A percentile compares a stretch with the other conserved stretches of the same genome.
Evolutionary conservation across 2,888 invertebrate species (phyloP).

Genomic region (Macrostomum cliftonense): DNA sequence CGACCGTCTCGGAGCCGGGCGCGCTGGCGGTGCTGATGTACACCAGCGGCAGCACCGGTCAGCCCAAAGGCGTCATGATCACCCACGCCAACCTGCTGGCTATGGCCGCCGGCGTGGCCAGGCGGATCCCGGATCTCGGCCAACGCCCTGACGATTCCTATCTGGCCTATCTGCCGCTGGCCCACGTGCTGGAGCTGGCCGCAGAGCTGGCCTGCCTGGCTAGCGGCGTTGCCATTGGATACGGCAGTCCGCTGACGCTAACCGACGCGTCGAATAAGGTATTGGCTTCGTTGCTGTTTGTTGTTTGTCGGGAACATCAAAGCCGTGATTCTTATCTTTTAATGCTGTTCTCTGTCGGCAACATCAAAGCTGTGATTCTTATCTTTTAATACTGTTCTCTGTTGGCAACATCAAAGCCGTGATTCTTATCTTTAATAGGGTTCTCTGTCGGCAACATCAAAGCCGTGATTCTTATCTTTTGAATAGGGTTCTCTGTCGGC

Average conservation of each 20-base stretch:
- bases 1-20: slow-evolving; percentile 43
- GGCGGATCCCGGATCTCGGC: not conserved
- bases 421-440: no score
- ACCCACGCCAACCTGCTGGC: slow-evolving; percentile 38
- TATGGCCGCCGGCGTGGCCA: slow-evolving; percentile 8
- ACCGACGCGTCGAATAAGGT: slow-evolving; percentile 55
- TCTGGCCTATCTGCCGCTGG: slow-evolving; percentile 83
- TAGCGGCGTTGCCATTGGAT: slow-evolving; percentile 76
- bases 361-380: no score
- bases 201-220: slow-evolving; percentile 53
- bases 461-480: no score
- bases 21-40: slow-evolving; percentile 96
- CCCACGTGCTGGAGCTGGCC: slow-evolving; percentile 84
- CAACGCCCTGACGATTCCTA: slow-evolving; percentile 49
- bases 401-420: no score
- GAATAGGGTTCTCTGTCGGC: no score
- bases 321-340: no score
- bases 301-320: no score
- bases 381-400: no score
- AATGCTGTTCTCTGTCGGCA: no score
- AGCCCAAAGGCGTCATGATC: slow-evolving; percentile 29
- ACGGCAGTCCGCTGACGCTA: slow-evolving; percentile 60
- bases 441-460: no score
- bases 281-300: no score
- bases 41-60: slow-evolving; percentile 88